phyloP scores from a whole-genome alignment of 2,797 vertebrate genomes.

The Enteromius viviparus region DNA sequence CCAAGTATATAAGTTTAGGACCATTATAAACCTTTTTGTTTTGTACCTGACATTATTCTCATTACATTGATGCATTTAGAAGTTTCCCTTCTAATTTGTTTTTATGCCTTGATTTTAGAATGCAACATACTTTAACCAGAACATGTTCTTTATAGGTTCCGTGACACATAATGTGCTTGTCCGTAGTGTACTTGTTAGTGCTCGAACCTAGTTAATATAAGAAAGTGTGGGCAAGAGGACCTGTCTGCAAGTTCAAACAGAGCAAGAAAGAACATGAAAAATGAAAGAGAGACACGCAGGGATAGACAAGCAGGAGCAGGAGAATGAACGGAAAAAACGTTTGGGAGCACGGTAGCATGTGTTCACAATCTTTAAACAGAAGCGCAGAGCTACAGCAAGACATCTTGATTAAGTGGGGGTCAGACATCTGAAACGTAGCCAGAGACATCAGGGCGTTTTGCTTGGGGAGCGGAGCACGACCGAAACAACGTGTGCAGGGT shows the following conservation, averaged over 20 bases:
- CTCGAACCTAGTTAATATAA: neutral
- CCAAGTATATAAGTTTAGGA: neutral
- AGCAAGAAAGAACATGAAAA: neutral
- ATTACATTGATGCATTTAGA: neutral
- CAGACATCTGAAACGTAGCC: slow-evolving; percentile 28
- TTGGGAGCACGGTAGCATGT: slow-evolving; percentile 8
- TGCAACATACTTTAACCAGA: neutral
- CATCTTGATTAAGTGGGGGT: slow-evolving; percentile 43
- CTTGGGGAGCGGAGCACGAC: slow-evolving; percentile 21
- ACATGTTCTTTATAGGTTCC: neutral
- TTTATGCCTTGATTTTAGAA: neutral
- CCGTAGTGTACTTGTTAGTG: neutral
- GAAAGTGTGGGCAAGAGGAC: neutral
- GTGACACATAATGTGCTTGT: neutral
- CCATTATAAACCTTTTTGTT: neutral
- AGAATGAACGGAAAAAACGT: neutral
- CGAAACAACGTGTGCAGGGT: slow-evolving; percentile 14
- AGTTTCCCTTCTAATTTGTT: neutral
- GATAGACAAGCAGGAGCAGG: neutral
- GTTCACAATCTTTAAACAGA: slow-evolving; percentile 30
- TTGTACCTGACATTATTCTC: neutral
- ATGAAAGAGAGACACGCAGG: neutral
- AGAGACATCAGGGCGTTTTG: slow-evolving; percentile 22
- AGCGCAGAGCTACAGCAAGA: slow-evolving; percentile 26
- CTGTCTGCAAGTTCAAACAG: neutral